phyloP scores from a whole-genome alignment of 2,888 invertebrate genomes.

The Magallana nippona region DNA sequence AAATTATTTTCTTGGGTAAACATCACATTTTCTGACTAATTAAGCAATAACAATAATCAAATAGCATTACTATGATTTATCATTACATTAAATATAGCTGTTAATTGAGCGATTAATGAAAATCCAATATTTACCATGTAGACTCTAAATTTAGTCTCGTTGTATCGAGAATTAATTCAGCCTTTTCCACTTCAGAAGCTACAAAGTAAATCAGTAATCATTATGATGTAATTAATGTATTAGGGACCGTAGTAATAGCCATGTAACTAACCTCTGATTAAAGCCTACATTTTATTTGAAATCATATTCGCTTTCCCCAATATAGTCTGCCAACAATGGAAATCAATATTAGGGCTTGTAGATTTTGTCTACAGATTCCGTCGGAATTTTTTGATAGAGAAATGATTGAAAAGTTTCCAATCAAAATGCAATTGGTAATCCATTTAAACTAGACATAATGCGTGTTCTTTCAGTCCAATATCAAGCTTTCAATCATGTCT shows the following conservation, averaged over 20 bases:
- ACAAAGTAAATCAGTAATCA: constrained; percentile 36
- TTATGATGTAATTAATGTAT: background rate
- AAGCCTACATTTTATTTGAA: background rate
- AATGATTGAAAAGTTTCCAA: too few species aligned
- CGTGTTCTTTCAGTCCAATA: constrained; percentile 3
- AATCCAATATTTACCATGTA: constrained; percentile 57
- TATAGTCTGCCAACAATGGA: background rate
- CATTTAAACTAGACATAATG: constrained; percentile 14
- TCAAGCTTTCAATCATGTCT: background rate
- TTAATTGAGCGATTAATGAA: background rate
- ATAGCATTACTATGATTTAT: background rate
- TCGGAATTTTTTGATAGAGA: too few species aligned
- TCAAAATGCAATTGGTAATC: background rate
- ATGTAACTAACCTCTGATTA: too few species aligned
- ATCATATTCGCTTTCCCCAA: background rate
- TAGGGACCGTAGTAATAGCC: background rate
- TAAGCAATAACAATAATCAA: background rate
- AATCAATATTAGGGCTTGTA: too few species aligned
- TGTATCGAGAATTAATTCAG: constrained; percentile 71
- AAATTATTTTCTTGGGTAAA: background rate
- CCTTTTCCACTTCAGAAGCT: constrained; percentile 75
- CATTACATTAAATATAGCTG: background rate
- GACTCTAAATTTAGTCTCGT: constrained; percentile 65
- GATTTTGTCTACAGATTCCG: too few species aligned
- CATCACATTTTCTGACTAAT: background rate